phyloP scores from a whole-genome alignment of 2,797 vertebrate genomes.

The Lophius americanus region DNA sequence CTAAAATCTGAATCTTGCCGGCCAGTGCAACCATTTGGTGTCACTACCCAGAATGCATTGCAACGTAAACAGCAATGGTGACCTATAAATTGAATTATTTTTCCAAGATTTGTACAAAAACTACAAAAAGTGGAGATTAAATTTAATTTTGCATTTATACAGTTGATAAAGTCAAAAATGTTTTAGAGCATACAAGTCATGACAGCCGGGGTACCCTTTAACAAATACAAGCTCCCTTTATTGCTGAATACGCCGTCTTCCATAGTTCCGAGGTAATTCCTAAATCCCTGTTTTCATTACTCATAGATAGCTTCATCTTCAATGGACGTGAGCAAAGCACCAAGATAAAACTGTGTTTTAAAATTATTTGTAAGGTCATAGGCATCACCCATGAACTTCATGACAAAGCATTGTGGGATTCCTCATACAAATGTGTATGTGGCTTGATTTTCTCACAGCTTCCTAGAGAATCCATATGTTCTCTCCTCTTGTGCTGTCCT shows the following conservation, averaged over 20 bases:
- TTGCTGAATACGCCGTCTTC: neutral
- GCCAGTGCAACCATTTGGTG: no score
- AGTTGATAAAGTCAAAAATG: no score
- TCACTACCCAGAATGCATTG: no score
- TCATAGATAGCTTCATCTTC: slow-evolving; percentile 22
- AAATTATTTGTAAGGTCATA: slow-evolving; percentile 35
- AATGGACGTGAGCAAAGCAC: slow-evolving; percentile 5
- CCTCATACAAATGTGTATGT: slow-evolving; percentile 33
- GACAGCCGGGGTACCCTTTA: no score
- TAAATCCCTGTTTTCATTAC: slow-evolving; percentile 29
- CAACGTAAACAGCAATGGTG: no score
- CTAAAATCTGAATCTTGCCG: no score
- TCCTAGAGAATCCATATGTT: slow-evolving; percentile 24
- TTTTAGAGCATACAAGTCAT: no score
- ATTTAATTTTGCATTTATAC: no score
- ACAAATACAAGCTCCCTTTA: no score
- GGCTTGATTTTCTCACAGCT: slow-evolving; percentile 22
- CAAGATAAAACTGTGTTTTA: slow-evolving; percentile 25
- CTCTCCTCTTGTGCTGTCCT: slow-evolving; percentile 14
- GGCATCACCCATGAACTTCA: slow-evolving; percentile 21
- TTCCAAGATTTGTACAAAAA: no score
- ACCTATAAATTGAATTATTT: no score
- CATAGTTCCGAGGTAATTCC: slow-evolving; percentile 38
- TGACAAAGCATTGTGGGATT: slow-evolving; percentile 33
- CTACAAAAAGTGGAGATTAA: no score